A percentile compares a stretch with the other conserved stretches of the same genome.
These are phyloP conservation scores for Zelleria hepariella DNA, from an alignment of 2,888 invertebrate species.

Conservation along the genomic window DNA sequence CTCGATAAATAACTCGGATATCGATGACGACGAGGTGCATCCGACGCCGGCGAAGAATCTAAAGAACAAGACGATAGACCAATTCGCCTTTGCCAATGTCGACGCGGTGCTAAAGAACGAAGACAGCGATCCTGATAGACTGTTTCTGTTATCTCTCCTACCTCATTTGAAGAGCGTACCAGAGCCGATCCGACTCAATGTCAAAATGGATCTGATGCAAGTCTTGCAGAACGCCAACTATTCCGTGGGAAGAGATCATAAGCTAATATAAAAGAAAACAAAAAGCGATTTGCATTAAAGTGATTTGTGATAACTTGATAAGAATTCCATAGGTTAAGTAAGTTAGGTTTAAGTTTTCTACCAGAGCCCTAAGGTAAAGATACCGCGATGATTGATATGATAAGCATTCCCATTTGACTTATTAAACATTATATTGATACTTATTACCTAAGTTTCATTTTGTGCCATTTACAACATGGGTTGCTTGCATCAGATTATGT, in stretches of 20 bases:
- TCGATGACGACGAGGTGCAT: constrained; percentile 11
- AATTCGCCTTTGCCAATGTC: constrained; percentile 55
- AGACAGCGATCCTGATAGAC: constrained; percentile 46
- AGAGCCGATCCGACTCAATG: constrained; percentile 44
- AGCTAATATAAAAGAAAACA: background rate
- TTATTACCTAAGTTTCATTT: too few relatives aligned
- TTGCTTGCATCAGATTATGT: too few relatives aligned
- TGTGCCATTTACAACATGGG: too few relatives aligned
- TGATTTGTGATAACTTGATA: background rate
- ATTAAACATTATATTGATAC: background rate
- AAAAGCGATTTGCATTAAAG: too few relatives aligned
- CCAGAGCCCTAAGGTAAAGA: background rate
- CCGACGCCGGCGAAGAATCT: constrained; percentile 19
- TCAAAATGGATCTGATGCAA: constrained; percentile 60
- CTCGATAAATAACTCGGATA: constrained; percentile 24
- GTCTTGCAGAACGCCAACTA: constrained; percentile 47
- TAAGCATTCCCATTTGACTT: too few relatives aligned
- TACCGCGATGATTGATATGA: background rate
- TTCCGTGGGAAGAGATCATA: background rate
- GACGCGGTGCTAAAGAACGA: constrained; percentile 32
- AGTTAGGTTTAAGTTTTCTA: background rate
- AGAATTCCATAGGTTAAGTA: background rate
- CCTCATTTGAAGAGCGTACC: constrained; percentile 57
- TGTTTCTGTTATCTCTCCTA: constrained; percentile 53
- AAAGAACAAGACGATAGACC: constrained; percentile 24